These are phyloP conservation scores for Crocuta crocuta DNA, from an alignment of 2,113 vertebrate species.

Conservation along the genomic window DNA sequence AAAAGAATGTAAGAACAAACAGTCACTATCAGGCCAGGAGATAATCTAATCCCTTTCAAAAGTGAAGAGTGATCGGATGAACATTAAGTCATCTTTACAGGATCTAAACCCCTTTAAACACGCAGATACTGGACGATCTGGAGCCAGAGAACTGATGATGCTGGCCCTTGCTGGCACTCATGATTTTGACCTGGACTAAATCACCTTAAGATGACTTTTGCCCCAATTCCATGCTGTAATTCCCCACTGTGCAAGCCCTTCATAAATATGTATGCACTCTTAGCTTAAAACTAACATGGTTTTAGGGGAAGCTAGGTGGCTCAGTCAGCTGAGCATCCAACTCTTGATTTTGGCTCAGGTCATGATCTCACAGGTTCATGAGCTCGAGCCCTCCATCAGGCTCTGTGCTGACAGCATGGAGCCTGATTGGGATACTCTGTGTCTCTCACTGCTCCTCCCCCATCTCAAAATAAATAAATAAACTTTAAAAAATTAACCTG, in stretches of 20 bases:
- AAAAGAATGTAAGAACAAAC: neutral
- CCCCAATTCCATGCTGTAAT: neutral
- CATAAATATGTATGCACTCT: neutral
- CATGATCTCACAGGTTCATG: too few relatives aligned
- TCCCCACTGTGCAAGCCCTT: neutral
- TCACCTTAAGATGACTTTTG: neutral
- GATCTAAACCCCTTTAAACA: neutral
- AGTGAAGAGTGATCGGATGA: neutral
- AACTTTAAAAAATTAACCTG: neutral
- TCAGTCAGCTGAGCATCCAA: too few relatives aligned
- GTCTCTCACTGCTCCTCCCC: too few relatives aligned
- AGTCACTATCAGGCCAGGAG: neutral
- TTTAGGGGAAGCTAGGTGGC: too few relatives aligned
- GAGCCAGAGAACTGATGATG: neutral
- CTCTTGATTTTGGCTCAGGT: too few relatives aligned
- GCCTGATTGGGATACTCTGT: too few relatives aligned
- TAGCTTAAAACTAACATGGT: neutral
- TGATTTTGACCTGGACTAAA: neutral
- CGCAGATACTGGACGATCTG: neutral
- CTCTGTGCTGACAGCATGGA: too few relatives aligned
- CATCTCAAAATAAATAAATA: too few relatives aligned
- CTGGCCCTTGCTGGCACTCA: neutral
- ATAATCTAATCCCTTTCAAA: neutral
- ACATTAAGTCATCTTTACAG: neutral
- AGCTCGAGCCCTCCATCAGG: too few relatives aligned